Percentiles rank a stretch among this genome's conserved stretches.
phyloP scores from a whole-genome alignment of 2,797 vertebrate genomes.

The Gephyroberyx darwinii region DNA sequence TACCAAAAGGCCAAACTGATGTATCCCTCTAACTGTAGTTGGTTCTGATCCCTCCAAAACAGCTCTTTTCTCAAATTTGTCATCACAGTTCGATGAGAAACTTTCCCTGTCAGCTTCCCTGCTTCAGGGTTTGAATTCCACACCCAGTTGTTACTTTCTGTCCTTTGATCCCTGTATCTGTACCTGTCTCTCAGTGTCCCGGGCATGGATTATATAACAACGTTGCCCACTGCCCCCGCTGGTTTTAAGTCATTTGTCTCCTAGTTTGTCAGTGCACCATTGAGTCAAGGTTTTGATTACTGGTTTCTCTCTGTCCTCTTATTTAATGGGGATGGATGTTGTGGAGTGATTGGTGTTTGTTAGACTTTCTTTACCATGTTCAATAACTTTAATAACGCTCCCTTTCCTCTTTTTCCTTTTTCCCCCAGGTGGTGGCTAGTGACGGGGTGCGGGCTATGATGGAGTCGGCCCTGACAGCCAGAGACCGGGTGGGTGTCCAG shows the following conservation, averaged over 20 bases:
- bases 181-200: not conserved
- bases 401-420: conserved; percentile 3
- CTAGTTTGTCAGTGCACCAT: not conserved
- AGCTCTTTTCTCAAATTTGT: not conserved
- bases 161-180: not conserved
- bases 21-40: too few species aligned
- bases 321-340: conserved; percentile 30
- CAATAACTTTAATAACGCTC: conserved; percentile 4
- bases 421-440: conserved; percentile 86
- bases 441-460: conserved; percentile 93
- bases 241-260: not conserved
- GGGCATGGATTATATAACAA: not conserved
- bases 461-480: conserved; percentile 97
- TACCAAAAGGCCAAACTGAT: too few species aligned
- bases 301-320: not conserved
- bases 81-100: not conserved
- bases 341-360: conserved; percentile 11
- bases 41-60: not conserved
- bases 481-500: conserved; percentile 97
- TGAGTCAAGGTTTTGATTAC: conserved; percentile 4
- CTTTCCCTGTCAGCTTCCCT: not conserved
- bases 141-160: not conserved
- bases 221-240: not conserved
- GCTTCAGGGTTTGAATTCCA: not conserved
- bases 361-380: not conserved